Base-by-base conservation (phyloP, 2,113 vertebrate species). In the Neoarius graeffei region DNA sequence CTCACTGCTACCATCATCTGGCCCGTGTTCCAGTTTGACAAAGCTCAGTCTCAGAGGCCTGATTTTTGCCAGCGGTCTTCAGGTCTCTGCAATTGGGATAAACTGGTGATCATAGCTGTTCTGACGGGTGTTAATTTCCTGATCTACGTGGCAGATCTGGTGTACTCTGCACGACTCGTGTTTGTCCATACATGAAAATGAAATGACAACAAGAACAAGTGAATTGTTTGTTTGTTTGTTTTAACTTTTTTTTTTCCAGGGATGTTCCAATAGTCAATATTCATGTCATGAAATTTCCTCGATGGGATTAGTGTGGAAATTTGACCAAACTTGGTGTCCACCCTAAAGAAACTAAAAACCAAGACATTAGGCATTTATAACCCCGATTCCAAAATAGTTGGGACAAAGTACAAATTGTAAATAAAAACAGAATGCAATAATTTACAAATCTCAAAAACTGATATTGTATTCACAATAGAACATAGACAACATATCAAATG, bases 11-110 rank as follows among this genome's bases (percentile, higher is more conserved):
- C 95, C 3, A 90, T 96, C 62, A 88, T 96, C 88, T 96, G 96
- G 96, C 96, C 96, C 0, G 91, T 96, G 86, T 96, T 93, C 89
- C 87, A 95, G 27, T 96, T 96, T 0, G 91, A 95, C 67, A 74
- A 1, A 0, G 0, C 17, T 1, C 20, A 23, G 3, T 66, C 85
- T 48, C 27, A 0, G 4, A 48, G 81, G 17, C 83, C 82, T 0
- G 0, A 0, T 8, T 0, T 0, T 5, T 90, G 89, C 13, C 8
- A 1, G 5, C 0, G 0, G 15, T 0, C 0, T 2, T 0, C 0
- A 0, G 71, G 2, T 13, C 17, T 20, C 20, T 89, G 90, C 3
- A 0, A 0, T 0, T 89, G 86, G 86, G 86, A 91, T 69, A 88
- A 76, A 69, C 19, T 84, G 81, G 88, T 89, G 5, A 52, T 59